Percentiles rank a stretch among this genome's conserved stretches.
These are phyloP conservation scores for Ypsolopha sequella DNA, from an alignment of 2,888 invertebrate genomes.

Conservation along the genomic window DNA sequence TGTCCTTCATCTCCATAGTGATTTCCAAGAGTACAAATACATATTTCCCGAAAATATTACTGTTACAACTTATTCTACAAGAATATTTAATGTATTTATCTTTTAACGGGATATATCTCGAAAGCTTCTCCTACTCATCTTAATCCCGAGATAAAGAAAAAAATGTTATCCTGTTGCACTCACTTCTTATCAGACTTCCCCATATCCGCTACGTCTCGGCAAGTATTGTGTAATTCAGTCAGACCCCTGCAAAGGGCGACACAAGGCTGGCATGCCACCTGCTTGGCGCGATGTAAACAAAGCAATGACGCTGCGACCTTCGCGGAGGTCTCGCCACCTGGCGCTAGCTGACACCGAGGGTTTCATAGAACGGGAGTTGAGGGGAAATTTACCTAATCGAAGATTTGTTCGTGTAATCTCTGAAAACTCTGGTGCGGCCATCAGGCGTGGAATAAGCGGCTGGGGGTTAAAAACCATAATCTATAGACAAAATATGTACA, in stretches of 20 bases:
- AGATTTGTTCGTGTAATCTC: not conserved
- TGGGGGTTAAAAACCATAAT: no score
- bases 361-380: not conserved
- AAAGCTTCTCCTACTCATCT: not conserved
- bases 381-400: not conserved
- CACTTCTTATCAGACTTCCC: slow-evolving; percentile 48
- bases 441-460: no score
- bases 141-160: not conserved
- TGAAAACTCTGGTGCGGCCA: no score
- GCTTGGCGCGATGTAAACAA: slow-evolving; percentile 43
- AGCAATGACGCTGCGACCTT: slow-evolving; percentile 52
- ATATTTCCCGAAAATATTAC: not conserved
- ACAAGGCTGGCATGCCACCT: slow-evolving; percentile 5
- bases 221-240: no score
- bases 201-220: slow-evolving; percentile 21
- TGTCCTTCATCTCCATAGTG: no score
- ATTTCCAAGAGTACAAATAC: no score
- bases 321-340: slow-evolving; percentile 37
- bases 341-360: slow-evolving; percentile 16
- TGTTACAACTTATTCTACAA: not conserved
- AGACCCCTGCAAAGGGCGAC: no score
- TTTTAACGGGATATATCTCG: not conserved
- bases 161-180: not conserved
- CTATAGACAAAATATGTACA: no score
- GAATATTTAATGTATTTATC: not conserved